Percentiles rank a stretch among this genome's conserved stretches.
These are phyloP conservation scores for Drosophila macrospina DNA, from an alignment of 2,888 invertebrate species.

Conservation along the genomic window DNA sequence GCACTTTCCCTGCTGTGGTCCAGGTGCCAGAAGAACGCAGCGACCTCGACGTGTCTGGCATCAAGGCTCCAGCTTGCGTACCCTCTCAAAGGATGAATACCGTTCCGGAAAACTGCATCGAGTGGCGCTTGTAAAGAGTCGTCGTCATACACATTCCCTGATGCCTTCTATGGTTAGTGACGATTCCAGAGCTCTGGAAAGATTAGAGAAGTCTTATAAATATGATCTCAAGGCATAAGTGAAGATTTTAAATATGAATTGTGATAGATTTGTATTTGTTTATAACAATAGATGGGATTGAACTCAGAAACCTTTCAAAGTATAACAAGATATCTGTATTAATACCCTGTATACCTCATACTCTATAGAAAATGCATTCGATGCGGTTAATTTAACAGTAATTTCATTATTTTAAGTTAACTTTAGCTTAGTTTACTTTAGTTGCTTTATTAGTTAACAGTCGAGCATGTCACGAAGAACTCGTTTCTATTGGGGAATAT, in stretches of 20 bases:
- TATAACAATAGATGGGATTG: too few species aligned
- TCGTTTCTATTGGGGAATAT: not conserved
- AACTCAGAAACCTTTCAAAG: too few species aligned
- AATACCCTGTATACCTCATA: not conserved
- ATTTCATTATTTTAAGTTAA: not conserved
- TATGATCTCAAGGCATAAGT: not conserved
- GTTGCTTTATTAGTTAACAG: not conserved
- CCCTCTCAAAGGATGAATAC: slow-evolving; percentile 58
- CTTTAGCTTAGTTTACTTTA: not conserved
- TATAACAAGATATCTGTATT: too few species aligned
- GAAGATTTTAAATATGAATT: too few species aligned
- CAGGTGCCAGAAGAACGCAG: slow-evolving; percentile 86
- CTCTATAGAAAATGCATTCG: slow-evolving; percentile 15
- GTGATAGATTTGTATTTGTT: too few species aligned
- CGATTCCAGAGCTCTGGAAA: slow-evolving; percentile 7
- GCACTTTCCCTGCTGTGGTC: slow-evolving; percentile 90
- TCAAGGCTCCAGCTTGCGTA: slow-evolving; percentile 62
- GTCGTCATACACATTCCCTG: not conserved
- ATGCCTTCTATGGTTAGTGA: slow-evolving; percentile 7
- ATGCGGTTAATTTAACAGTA: not conserved
- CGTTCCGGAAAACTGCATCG: slow-evolving; percentile 58
- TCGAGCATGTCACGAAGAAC: not conserved
- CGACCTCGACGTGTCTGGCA: slow-evolving; percentile 36
- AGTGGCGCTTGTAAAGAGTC: slow-evolving; percentile 23
- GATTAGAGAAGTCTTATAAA: slow-evolving; percentile 20